A percentile compares a stretch with the other conserved stretches of the same genome.
Evolutionary conservation across 2,797 vertebrate species (phyloP).

Genomic region (Danio aesculapii): DNA sequence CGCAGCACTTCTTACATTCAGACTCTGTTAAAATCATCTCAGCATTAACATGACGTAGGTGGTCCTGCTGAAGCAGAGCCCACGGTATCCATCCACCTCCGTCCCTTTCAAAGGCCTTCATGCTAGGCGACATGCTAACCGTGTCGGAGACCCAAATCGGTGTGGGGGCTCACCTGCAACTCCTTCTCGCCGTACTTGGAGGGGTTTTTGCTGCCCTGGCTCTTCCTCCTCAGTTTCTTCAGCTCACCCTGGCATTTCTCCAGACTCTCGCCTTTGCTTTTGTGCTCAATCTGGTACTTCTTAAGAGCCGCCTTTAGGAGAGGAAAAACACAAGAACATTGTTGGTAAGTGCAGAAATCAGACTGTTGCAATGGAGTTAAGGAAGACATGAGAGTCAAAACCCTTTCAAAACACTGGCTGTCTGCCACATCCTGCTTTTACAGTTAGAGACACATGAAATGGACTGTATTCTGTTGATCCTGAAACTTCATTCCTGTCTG

Average conservation of each 20-base stretch:
- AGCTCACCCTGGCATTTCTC: conserved; percentile 96
- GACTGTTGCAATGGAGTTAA: background rate
- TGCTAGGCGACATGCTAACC: background rate
- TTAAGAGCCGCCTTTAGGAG: conserved; percentile 90
- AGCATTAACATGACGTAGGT: conserved; percentile 45
- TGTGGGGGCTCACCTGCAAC: conserved; percentile 87
- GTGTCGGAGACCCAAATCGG: background rate
- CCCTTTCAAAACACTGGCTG: background rate
- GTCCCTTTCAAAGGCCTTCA: conserved; percentile 19
- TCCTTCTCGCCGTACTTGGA: conserved; percentile 98
- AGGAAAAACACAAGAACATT: conserved; percentile 32
- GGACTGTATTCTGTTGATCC: no score
- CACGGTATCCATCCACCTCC: conserved; percentile 32
- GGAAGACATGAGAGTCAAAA: background rate
- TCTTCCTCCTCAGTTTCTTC: conserved; percentile 97
- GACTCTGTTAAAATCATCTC: conserved; percentile 37
- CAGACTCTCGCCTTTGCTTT: conserved; percentile 92
- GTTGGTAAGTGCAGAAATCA: conserved; percentile 14
- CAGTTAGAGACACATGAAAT: no score
- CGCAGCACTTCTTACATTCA: conserved; percentile 28
- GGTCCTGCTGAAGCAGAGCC: conserved; percentile 21
- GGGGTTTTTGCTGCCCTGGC: conserved; percentile 97
- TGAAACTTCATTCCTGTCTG: no score
- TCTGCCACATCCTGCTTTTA: background rate
- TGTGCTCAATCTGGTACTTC: conserved; percentile 96